Evolutionary conservation across 2,797 vertebrate species (phyloP).

Genomic region (Lagocephalus sceleratus): DNA sequence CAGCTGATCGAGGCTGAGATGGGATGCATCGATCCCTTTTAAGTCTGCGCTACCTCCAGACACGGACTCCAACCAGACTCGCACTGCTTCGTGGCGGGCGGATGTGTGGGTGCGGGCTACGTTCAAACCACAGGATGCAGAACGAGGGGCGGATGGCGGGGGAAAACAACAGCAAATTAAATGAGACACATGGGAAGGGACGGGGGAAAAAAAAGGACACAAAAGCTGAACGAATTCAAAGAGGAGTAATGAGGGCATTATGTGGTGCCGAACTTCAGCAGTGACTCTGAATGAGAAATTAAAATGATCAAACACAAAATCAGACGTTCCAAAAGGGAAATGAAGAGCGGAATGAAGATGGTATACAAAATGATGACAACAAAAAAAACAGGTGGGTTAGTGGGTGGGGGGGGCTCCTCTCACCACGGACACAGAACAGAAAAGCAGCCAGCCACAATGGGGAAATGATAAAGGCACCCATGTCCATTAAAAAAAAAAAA

Average conservation of each 20-base stretch:
- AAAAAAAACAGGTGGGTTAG: slow-evolving; percentile 51
- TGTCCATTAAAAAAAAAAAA: no score
- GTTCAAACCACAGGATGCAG: slow-evolving; percentile 69
- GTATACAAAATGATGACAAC: slow-evolving; percentile 21
- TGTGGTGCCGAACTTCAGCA: slow-evolving; percentile 34
- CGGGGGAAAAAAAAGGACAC: slow-evolving; percentile 52
- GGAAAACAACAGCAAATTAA: slow-evolving; percentile 64
- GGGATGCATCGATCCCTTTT: slow-evolving; percentile 46
- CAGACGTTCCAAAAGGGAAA: slow-evolving; percentile 49
- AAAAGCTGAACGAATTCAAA: slow-evolving; percentile 59
- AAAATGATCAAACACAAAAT: slow-evolving; percentile 55
- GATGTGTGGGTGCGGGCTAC: slow-evolving; percentile 90
- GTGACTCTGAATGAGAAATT: slow-evolving; percentile 41
- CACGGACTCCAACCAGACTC: slow-evolving; percentile 98
- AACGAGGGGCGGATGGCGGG: slow-evolving; percentile 54
- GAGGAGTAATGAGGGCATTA: slow-evolving; percentile 49
- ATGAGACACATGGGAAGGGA: slow-evolving; percentile 69
- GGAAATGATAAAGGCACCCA: slow-evolving; percentile 19
- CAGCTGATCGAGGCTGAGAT: slow-evolving; percentile 43
- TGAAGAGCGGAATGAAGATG: slow-evolving; percentile 27
- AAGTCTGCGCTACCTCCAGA: slow-evolving; percentile 92
- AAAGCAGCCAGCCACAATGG: slow-evolving; percentile 43
- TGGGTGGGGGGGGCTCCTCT: slow-evolving; percentile 28
- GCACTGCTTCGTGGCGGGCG: slow-evolving; percentile 89
- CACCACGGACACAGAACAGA: slow-evolving; percentile 33